Conservation (phyloP, 37 sponge, comb jelly and placozoan genomes). For the Dysidea cf. avara region DNA sequence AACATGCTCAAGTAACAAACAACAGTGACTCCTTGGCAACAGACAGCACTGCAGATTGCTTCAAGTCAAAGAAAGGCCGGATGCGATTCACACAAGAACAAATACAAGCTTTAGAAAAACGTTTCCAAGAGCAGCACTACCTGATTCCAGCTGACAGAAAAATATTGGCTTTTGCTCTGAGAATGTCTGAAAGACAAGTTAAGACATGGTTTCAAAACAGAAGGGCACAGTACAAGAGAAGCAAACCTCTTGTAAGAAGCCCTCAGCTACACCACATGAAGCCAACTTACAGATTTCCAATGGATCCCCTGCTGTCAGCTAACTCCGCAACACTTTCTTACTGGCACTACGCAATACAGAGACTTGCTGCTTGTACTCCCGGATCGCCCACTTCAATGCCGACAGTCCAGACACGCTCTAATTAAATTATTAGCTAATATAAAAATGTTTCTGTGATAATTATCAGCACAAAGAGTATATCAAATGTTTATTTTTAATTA, state of each 20-base stretch:
- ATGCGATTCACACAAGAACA: slow-evolving; percentile 50
- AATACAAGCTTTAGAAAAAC: slow-evolving; percentile 31
- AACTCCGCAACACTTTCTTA: too few species aligned
- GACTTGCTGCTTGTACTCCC: too few species aligned
- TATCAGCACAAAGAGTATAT: too few species aligned
- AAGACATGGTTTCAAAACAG: slow-evolving; percentile 81
- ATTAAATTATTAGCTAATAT: too few species aligned
- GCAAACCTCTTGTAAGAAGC: slow-evolving; percentile 5
- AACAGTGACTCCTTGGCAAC: too few species aligned
- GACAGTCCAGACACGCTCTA: background rate
- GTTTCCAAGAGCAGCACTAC: slow-evolving; percentile 58
- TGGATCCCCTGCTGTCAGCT: too few species aligned
- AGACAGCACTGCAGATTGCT: too few species aligned
- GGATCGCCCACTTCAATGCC: background rate
- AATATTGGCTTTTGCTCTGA: slow-evolving; percentile 24
- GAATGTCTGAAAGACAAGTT: slow-evolving; percentile 52
- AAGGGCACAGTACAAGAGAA: slow-evolving; percentile 63
- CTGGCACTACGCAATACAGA: too few species aligned
- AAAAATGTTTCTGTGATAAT: too few species aligned
- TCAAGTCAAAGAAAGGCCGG: too few species aligned
- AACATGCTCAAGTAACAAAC: too few species aligned
- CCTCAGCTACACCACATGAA: slow-evolving; percentile 13
- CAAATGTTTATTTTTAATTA: too few species aligned
- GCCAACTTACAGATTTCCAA: background rate
- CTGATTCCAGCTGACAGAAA: slow-evolving; percentile 43